These are phyloP conservation scores for Trididemnum miniatum DNA, from an alignment of 23 tunicate genomes.

Conservation along the genomic window DNA sequence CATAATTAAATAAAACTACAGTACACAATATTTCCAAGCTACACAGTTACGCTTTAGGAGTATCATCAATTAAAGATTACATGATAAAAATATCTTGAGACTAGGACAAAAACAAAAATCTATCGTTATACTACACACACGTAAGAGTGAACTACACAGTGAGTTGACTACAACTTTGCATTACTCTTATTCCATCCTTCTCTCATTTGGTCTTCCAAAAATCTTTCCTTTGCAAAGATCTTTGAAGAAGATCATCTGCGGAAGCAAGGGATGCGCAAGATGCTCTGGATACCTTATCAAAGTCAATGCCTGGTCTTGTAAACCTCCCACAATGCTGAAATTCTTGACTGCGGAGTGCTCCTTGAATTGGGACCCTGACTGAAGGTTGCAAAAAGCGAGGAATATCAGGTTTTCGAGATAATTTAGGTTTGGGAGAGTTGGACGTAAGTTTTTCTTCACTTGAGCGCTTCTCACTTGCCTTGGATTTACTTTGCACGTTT, in stretches of 20 bases:
- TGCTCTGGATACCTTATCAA: slow-evolving; percentile 63
- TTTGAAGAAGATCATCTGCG: slow-evolving; percentile 60
- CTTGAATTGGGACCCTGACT: slow-evolving; percentile 73
- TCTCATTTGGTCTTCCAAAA: slow-evolving; percentile 66
- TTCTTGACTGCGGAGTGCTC: slow-evolving; percentile 68
- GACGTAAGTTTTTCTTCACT: not conserved
- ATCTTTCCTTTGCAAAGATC: slow-evolving; percentile 60
- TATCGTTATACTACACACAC: too few relatives aligned
- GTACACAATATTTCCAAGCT: too few relatives aligned
- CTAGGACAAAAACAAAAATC: too few relatives aligned
- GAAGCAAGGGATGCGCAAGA: slow-evolving; percentile 56
- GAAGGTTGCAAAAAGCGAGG: slow-evolving; percentile 41
- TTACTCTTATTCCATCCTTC: not conserved
- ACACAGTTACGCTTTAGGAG: too few relatives aligned
- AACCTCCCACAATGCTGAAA: slow-evolving; percentile 82
- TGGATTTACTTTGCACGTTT: not conserved
- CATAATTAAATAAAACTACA: too few relatives aligned
- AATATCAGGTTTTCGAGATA: slow-evolving; percentile 7
- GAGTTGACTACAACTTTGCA: too few relatives aligned
- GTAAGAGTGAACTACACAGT: too few relatives aligned
- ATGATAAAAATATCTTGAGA: too few relatives aligned
- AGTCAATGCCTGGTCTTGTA: slow-evolving; percentile 32
- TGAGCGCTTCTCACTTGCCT: not conserved
- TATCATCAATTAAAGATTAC: too few relatives aligned
- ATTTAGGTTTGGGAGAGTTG: not conserved